Conservation (phyloP, 2,113 vertebrate species). For the Nibea albiflora region DNA sequence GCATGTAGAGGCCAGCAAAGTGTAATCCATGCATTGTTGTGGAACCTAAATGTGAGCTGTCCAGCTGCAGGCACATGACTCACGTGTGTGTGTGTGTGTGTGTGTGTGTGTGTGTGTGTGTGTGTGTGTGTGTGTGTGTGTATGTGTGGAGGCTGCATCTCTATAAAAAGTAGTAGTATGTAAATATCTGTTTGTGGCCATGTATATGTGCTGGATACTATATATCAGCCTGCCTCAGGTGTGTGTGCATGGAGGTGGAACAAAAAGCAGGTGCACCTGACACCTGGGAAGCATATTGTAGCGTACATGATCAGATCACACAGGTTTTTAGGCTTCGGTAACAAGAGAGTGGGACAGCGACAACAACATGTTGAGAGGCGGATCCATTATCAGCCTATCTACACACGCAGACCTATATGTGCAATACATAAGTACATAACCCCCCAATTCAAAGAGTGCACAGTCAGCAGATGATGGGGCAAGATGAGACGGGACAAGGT, state of each 20-base stretch:
- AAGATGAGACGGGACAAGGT: constrained; percentile 58
- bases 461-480: constrained; percentile 28
- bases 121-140: constrained; percentile 3
- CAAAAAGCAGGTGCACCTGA: constrained; percentile 39
- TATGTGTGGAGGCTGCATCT: background rate
- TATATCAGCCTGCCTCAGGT: constrained; percentile 8
- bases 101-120: constrained; percentile 1
- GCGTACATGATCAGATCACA: constrained; percentile 18
- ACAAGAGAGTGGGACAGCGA: background rate
- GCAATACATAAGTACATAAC: constrained; percentile 4
- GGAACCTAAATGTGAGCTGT: constrained; percentile 27
- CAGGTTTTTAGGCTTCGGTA: background rate
- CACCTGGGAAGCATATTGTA: constrained; percentile 4
- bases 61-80: background rate
- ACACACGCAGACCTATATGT: constrained; percentile 11
- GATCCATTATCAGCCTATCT: background rate
- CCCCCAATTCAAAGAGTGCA: constrained; percentile 2
- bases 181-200: constrained; percentile 5
- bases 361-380: background rate
- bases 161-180: background rate
- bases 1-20: constrained; percentile 6
- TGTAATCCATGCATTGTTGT: constrained; percentile 17
- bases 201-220: background rate
- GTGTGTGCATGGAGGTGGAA: background rate
- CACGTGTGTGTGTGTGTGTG: constrained; percentile 6